These are phyloP conservation scores for Eublepharis macularius DNA, from an alignment of 2,113 vertebrate species.

Conservation along the genomic window DNA sequence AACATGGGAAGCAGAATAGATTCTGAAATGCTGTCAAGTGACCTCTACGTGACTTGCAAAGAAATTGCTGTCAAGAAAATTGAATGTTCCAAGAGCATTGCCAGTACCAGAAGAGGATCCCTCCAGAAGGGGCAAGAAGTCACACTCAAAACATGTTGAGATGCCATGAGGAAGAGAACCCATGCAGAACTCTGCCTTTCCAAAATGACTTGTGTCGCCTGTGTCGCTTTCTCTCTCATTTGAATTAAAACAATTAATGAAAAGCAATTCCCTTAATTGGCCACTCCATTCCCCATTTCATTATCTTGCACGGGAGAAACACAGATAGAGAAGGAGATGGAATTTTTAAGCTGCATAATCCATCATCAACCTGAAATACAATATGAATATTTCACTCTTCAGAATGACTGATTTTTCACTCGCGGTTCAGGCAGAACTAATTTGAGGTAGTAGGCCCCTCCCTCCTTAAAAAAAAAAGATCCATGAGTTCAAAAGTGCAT, in stretches of 20 bases:
- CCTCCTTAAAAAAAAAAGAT: slow-evolving; percentile 34
- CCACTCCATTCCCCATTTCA: slow-evolving; percentile 43
- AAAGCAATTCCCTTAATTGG: slow-evolving; percentile 64
- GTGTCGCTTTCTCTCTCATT: slow-evolving; percentile 47
- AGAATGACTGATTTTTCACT: slow-evolving; percentile 43
- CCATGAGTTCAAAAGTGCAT: slow-evolving; percentile 61
- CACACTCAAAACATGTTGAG: background rate
- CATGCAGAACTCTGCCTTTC: background rate
- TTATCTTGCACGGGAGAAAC: slow-evolving; percentile 56
- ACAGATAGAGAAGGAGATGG: background rate
- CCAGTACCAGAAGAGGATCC: background rate
- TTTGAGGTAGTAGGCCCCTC: slow-evolving; percentile 17
- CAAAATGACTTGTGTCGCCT: slow-evolving; percentile 29
- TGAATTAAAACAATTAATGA: slow-evolving; percentile 59
- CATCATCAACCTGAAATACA: slow-evolving; percentile 37
- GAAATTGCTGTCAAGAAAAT: background rate
- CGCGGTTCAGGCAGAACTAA: slow-evolving; percentile 41
- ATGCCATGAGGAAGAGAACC: slow-evolving; percentile 3
- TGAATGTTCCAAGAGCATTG: background rate
- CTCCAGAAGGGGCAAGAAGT: background rate
- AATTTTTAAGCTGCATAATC: slow-evolving; percentile 40
- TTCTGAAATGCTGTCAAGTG: too few species aligned
- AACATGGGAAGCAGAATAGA: too few species aligned
- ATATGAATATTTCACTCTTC: slow-evolving; percentile 44
- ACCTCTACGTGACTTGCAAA: background rate